phyloP scores from a whole-genome alignment of 2,888 invertebrate genomes.

The Drosophila histrio region DNA sequence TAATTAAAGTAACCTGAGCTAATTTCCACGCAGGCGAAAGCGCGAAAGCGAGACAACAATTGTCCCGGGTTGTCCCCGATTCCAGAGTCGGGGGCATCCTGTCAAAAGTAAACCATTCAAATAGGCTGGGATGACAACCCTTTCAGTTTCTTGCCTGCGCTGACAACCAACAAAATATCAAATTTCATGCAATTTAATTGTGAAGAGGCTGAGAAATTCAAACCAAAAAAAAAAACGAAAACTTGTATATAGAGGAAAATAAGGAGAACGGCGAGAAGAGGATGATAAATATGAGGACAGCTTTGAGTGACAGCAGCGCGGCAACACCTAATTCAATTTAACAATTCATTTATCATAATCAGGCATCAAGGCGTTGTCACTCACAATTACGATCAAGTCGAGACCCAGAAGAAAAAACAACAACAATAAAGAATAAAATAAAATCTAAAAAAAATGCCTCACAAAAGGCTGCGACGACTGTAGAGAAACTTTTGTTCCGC shows the following conservation, averaged over 20 bases:
- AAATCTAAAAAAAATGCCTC: slow-evolving; percentile 11
- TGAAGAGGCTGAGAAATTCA: slow-evolving; percentile 58
- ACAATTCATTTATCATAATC: slow-evolving; percentile 82
- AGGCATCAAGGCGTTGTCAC: slow-evolving; percentile 79
- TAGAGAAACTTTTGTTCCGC: slow-evolving; percentile 53
- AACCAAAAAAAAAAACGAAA: slow-evolving; percentile 32
- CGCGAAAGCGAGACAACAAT: slow-evolving; percentile 59
- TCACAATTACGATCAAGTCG: slow-evolving; percentile 76
- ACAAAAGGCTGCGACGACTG: slow-evolving; percentile 41
- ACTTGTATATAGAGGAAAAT: slow-evolving; percentile 2
- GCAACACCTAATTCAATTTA: slow-evolving; percentile 81
- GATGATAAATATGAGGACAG: slow-evolving; percentile 56
- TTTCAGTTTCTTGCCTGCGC: slow-evolving; percentile 41
- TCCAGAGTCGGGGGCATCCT: slow-evolving; percentile 43
- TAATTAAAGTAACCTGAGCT: slow-evolving; percentile 77
- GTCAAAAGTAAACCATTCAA: slow-evolving; percentile 21
- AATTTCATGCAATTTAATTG: slow-evolving; percentile 81
- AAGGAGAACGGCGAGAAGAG: slow-evolving; percentile 1
- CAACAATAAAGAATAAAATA: slow-evolving; percentile 1
- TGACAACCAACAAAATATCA: slow-evolving; percentile 77
- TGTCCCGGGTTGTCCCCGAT: slow-evolving; percentile 30
- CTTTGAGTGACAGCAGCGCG: slow-evolving; percentile 76
- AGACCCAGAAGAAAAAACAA: slow-evolving; percentile 5
- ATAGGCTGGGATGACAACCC: slow-evolving; percentile 42
- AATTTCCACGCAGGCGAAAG: slow-evolving; percentile 55